Evolutionary conservation across 2,113 vertebrate species (phyloP).

Genomic region (Pomatorhinus ruficollis): DNA sequence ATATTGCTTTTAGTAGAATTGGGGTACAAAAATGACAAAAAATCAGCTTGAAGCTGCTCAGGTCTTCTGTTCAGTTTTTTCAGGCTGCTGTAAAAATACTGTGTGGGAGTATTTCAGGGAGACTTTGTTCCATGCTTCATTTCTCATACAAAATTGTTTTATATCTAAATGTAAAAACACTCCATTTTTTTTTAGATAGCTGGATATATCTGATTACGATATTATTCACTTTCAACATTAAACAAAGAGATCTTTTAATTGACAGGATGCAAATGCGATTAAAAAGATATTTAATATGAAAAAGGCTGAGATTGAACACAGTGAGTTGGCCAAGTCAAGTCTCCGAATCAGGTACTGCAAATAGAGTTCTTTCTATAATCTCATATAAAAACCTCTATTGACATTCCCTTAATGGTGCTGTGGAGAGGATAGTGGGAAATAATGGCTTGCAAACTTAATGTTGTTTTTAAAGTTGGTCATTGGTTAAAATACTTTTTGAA

Average conservation of each 20-base stretch:
- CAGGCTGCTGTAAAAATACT: background rate
- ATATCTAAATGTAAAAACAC: background rate
- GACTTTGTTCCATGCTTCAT: background rate
- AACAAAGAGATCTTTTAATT: conserved; percentile 45
- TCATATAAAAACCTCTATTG: background rate
- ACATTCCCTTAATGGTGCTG: background rate
- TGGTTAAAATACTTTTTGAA: background rate
- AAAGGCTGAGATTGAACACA: conserved; percentile 94
- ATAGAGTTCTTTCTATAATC: background rate
- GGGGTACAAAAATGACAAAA: background rate
- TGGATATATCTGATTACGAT: background rate
- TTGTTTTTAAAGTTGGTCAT: background rate
- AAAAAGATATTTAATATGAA: conserved; percentile 98
- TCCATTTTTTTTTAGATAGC: background rate
- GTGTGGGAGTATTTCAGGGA: background rate
- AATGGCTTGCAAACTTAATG: background rate
- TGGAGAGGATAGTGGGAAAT: background rate
- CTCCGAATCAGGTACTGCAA: conserved; percentile 89
- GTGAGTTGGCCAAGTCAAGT: conserved; percentile 92
- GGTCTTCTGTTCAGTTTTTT: background rate
- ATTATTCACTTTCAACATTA: background rate
- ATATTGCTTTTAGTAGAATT: background rate
- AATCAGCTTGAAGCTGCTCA: background rate
- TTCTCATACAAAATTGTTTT: background rate
- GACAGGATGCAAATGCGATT: conserved; percentile 96